phyloP scores from a whole-genome alignment of 2,797 vertebrate genomes.

The Euphonia xanthogaster region DNA sequence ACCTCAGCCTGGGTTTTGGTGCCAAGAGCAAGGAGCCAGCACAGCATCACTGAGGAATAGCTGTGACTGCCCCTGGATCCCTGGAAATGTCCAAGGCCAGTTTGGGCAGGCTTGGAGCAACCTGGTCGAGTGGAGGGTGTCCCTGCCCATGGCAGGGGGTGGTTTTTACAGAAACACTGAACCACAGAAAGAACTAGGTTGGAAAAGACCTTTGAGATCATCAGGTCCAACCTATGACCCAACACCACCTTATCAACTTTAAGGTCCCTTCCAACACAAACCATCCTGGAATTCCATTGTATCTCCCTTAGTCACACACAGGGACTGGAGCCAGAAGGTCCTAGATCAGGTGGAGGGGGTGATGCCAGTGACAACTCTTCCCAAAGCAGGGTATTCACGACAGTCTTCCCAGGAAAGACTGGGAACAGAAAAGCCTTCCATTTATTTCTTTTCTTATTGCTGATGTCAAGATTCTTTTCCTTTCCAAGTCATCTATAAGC shows the following conservation, averaged over 20 bases:
- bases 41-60: not conserved
- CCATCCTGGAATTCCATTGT: not conserved
- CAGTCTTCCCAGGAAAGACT: not conserved
- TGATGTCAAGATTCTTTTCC: not conserved
- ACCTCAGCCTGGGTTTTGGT: not conserved
- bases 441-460: not conserved
- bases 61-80: not conserved
- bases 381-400: not conserved
- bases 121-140: rapidly evolving
- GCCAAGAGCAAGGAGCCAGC: not conserved
- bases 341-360: rapidly evolving
- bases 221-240: not conserved
- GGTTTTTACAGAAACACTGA: not conserved
- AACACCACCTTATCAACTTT: not conserved
- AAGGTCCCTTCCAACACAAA: not conserved
- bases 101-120: rapidly evolving
- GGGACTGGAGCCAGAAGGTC: not conserved
- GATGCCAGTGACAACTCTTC: not conserved
- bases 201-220: not conserved
- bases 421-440: not conserved
- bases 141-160: not conserved
- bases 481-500: not conserved
- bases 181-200: not conserved
- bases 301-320: not conserved
- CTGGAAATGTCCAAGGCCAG: not conserved